These are phyloP conservation scores for Lampropteryx suffumata DNA, from an alignment of 2,888 invertebrate species.

Conservation along the genomic window DNA sequence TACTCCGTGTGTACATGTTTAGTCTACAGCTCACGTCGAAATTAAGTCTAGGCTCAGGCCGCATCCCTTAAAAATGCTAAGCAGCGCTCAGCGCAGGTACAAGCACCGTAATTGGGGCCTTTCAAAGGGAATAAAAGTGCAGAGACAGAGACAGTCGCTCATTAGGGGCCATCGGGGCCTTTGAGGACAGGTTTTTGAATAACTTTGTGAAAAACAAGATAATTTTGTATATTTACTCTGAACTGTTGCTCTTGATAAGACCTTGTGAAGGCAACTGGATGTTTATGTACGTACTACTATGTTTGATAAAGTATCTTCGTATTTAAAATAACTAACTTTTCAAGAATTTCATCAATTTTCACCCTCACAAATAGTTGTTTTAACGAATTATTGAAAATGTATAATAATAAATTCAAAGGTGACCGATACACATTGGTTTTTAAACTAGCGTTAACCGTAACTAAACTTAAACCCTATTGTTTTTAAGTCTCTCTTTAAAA, in stretches of 20 bases:
- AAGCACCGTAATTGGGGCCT: slow-evolving; percentile 26
- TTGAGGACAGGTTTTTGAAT: slow-evolving; percentile 15
- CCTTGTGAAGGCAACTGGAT: neutral
- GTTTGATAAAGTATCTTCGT: too few relatives aligned
- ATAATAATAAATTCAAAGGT: too few relatives aligned
- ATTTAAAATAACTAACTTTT: too few relatives aligned
- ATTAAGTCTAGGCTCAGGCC: slow-evolving; percentile 46
- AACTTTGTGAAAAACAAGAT: slow-evolving; percentile 14
- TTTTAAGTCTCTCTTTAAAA: too few relatives aligned
- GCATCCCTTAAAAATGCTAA: slow-evolving; percentile 42
- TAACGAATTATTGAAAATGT: too few relatives aligned
- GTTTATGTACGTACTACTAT: neutral
- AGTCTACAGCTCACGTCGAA: slow-evolving; percentile 38
- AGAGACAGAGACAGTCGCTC: slow-evolving; percentile 15
- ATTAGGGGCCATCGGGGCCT: slow-evolving; percentile 9
- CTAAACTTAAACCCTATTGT: too few relatives aligned
- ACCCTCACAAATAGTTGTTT: too few relatives aligned
- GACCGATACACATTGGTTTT: too few relatives aligned
- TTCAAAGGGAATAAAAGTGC: slow-evolving; percentile 28
- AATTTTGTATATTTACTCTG: slow-evolving; percentile 2
- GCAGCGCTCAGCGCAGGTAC: slow-evolving; percentile 22
- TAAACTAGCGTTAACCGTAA: too few relatives aligned
- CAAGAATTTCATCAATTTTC: too few relatives aligned
- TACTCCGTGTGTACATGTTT: neutral
- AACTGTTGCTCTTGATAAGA: slow-evolving; percentile 1